Evolutionary conservation across 2,888 invertebrate species (phyloP).

Genomic region (Branchellion lobata): DNA sequence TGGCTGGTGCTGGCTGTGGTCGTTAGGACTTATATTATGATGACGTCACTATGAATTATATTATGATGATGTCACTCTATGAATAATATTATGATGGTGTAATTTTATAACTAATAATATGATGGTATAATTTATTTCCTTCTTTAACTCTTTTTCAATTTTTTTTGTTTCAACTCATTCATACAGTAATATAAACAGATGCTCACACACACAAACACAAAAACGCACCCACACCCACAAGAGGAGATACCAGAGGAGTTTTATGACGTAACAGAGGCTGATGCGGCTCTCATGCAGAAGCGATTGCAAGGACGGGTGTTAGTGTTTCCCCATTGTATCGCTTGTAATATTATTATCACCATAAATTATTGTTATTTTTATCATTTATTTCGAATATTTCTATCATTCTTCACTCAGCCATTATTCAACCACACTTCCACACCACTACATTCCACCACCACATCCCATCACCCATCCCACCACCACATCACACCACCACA

Average conservation of each 20-base stretch:
- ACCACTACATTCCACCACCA: not conserved
- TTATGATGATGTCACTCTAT: too few relatives aligned
- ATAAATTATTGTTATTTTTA: not conserved
- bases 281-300: slow-evolving; percentile 74
- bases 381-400: not conserved
- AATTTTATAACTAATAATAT: not conserved
- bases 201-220: too few relatives aligned
- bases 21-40: too few relatives aligned
- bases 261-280: slow-evolving; percentile 80
- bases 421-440: not conserved
- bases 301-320: slow-evolving; percentile 68
- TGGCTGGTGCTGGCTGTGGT: not conserved
- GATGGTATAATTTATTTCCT: not conserved
- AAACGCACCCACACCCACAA: too few relatives aligned
- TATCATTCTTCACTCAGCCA: not conserved
- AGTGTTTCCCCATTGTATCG: slow-evolving; percentile 26
- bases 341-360: not conserved
- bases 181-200: too few relatives aligned
- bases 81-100: not conserved
- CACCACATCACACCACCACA: too few relatives aligned
- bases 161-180: not conserved
- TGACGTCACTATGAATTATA: too few relatives aligned
- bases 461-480: too few relatives aligned
- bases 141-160: not conserved
- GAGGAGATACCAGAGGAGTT: slow-evolving; percentile 71